phyloP scores from a whole-genome alignment of 2,113 vertebrate species.

The Natator depressus region DNA sequence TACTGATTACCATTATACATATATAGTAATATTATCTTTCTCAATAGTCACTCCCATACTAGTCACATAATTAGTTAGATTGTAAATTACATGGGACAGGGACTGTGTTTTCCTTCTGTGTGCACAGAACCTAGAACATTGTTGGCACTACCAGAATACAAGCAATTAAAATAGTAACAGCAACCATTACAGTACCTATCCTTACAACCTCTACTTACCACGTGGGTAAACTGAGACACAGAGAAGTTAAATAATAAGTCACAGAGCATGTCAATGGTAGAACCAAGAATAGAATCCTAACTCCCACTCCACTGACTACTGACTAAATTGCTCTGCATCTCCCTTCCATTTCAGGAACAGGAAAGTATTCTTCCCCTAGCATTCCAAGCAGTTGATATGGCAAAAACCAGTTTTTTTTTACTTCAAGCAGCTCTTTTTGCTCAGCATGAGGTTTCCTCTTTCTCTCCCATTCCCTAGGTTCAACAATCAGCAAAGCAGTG shows the following conservation, averaged over 20 bases:
- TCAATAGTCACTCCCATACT: background rate
- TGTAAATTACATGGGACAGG: background rate
- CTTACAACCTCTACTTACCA: background rate
- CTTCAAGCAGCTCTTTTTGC: constrained; percentile 3
- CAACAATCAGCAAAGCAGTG: background rate
- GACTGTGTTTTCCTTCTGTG: fast-evolving
- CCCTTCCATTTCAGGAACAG: background rate
- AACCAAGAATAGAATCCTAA: constrained; percentile 21
- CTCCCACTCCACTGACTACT: background rate
- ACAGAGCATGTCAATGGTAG: background rate
- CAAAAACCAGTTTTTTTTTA: background rate
- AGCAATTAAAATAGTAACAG: constrained; percentile 19
- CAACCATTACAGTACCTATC: background rate
- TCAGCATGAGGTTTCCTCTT: constrained; percentile 17
- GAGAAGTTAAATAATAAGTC: constrained; percentile 21
- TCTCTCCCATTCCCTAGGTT: background rate
- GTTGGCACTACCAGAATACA: fast-evolving
- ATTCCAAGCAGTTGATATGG: background rate
- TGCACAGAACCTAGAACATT: background rate
- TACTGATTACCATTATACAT: constrained; percentile 1
- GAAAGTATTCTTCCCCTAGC: background rate
- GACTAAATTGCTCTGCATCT: background rate
- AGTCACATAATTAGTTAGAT: background rate
- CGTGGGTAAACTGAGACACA: background rate
- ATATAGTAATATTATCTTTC: background rate